A percentile compares a stretch with the other conserved stretches of the same genome.
These are phyloP conservation scores for Ophioderma brevispina DNA, from an alignment of 35 echinoderm and acorn worm genomes.

Conservation along the genomic window DNA sequence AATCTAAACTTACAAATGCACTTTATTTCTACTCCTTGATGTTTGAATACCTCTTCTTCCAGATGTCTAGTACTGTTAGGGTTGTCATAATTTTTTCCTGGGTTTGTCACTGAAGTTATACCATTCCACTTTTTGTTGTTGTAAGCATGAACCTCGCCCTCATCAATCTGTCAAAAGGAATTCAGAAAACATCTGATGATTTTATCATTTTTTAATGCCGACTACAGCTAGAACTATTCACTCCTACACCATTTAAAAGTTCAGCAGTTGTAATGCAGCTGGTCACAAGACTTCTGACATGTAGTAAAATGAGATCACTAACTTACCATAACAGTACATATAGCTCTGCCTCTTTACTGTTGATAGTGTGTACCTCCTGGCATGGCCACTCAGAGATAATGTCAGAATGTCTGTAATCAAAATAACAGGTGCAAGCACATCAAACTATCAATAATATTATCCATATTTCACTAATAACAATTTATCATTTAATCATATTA, in stretches of 20 bases:
- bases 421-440: too few species aligned
- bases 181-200: background rate
- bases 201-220: too few species aligned
- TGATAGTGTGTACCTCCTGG: conserved; percentile 77
- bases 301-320: too few species aligned
- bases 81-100: conserved; percentile 98
- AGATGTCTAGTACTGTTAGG: conserved; percentile 76
- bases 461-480: too few species aligned
- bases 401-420: conserved; percentile 99
- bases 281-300: too few species aligned
- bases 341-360: conserved; percentile 83
- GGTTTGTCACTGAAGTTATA: conserved; percentile 98
- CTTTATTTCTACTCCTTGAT: too few species aligned
- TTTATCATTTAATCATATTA: too few species aligned
- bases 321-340: conserved; percentile 96
- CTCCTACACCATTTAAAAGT: too few species aligned
- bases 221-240: too few species aligned
- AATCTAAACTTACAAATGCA: too few species aligned
- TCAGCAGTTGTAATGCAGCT: too few species aligned
- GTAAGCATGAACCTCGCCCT: conserved; percentile 91
- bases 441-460: too few species aligned
- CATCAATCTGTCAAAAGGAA: conserved; percentile 80
- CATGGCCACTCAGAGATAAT: conserved; percentile 92
- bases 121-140: conserved; percentile 99
- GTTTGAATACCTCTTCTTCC: conserved; percentile 74